Conservation (phyloP, 2,888 invertebrate species). For the Oegoconia quadripuncta region DNA sequence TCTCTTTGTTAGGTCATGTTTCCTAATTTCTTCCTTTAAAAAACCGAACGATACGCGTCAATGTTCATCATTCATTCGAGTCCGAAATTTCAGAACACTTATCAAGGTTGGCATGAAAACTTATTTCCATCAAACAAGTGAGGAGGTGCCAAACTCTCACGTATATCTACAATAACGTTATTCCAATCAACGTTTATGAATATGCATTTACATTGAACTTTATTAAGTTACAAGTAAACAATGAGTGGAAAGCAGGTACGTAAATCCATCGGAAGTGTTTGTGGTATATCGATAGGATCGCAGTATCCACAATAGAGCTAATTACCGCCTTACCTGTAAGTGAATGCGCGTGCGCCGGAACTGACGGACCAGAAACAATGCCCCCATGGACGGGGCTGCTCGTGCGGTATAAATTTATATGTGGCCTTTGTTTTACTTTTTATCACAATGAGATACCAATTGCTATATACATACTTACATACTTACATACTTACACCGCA, state of each 20-base stretch:
- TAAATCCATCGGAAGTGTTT: constrained; percentile 73
- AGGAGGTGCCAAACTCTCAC: too few relatives aligned
- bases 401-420: constrained; percentile 1
- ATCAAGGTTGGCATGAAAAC: too few relatives aligned
- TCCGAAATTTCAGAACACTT: too few relatives aligned
- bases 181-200: background rate
- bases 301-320: constrained; percentile 67
- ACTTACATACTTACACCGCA: too few relatives aligned
- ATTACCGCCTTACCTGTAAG: constrained; percentile 48
- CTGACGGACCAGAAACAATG: constrained; percentile 15
- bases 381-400: constrained; percentile 1
- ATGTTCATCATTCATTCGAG: constrained; percentile 30
- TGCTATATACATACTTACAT: constrained; percentile 1
- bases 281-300: constrained; percentile 60
- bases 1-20: too few relatives aligned
- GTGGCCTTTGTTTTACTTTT: constrained; percentile 5
- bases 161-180: background rate
- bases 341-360: constrained; percentile 10
- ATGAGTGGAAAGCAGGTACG: constrained; percentile 69
- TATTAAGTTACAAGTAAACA: constrained; percentile 35
- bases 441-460: constrained; percentile 5
- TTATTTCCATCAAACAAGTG: too few relatives aligned
- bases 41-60: too few relatives aligned
- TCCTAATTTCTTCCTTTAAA: too few relatives aligned
- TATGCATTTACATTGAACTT: background rate